Evolutionary conservation across 2,888 invertebrate species (phyloP).

Genomic region (Laspeyria flexula): DNA sequence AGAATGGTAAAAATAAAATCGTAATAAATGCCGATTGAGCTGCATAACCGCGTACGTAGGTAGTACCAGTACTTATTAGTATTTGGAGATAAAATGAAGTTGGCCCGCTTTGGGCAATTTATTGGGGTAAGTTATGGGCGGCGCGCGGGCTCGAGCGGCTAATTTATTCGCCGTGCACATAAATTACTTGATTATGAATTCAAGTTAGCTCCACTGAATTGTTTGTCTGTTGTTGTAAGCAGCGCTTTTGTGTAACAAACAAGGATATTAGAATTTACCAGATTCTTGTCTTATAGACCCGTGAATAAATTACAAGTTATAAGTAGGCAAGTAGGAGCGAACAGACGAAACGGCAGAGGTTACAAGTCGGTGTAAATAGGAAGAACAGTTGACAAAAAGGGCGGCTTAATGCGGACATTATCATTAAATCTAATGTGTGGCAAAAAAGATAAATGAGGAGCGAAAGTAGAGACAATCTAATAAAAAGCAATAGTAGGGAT

Average conservation of each 20-base stretch:
- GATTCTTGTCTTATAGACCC: slow-evolving; percentile 60
- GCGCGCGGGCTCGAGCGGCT: slow-evolving; percentile 82
- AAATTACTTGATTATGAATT: slow-evolving; percentile 87
- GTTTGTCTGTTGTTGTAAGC: slow-evolving; percentile 83
- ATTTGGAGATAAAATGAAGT: slow-evolving; percentile 86
- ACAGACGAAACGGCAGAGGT: slow-evolving; percentile 19
- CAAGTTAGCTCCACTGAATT: slow-evolving; percentile 83
- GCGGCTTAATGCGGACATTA: slow-evolving; percentile 26
- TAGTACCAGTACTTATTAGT: slow-evolving; percentile 82
- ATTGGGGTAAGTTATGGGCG: slow-evolving; percentile 86
- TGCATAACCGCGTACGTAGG: slow-evolving; percentile 69
- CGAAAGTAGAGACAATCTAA: slow-evolving; percentile 71
- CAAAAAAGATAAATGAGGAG: slow-evolving; percentile 63
- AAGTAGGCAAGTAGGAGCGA: slow-evolving; percentile 36
- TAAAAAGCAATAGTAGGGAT: slow-evolving; percentile 83
- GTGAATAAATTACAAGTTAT: slow-evolving; percentile 53
- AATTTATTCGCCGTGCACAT: slow-evolving; percentile 87
- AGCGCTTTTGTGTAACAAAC: slow-evolving; percentile 80
- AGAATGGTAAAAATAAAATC: slow-evolving; percentile 65
- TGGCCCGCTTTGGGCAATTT: slow-evolving; percentile 85
- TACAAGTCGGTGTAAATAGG: slow-evolving; percentile 6
- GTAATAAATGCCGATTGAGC: slow-evolving; percentile 64
- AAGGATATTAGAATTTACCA: slow-evolving; percentile 76
- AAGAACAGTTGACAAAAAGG: slow-evolving; percentile 18
- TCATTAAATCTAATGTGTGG: slow-evolving; percentile 59